These are phyloP conservation scores for Pseudeuparius sepicola DNA, from an alignment of 2,888 invertebrate genomes.

Conservation along the genomic window DNA sequence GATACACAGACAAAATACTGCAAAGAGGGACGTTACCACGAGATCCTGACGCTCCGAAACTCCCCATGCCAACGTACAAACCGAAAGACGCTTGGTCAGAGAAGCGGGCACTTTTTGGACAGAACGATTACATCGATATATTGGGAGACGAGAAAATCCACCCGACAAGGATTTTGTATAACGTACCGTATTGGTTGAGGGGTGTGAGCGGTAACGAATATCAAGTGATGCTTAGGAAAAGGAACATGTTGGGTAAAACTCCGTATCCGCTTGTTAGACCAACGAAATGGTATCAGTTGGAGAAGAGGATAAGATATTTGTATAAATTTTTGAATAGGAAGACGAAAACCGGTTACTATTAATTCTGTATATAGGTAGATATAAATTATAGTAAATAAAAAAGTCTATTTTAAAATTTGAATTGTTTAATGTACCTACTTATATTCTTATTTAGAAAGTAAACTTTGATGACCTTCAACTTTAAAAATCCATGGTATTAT, in stretches of 20 bases:
- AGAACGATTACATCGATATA: constrained; percentile 96
- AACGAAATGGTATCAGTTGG: constrained; percentile 65
- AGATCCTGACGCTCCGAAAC: constrained; percentile 40
- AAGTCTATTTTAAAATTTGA: too few species aligned
- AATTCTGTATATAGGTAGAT: too few species aligned
- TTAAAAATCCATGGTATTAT: too few species aligned
- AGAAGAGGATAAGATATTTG: constrained; percentile 63
- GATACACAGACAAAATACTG: constrained; percentile 59
- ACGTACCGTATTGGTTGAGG: constrained; percentile 80
- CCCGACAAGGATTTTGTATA: constrained; percentile 75
- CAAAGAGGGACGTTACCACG: constrained; percentile 63
- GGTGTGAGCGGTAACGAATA: constrained; percentile 83
- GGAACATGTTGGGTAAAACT: constrained; percentile 52
- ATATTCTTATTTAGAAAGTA: too few species aligned
- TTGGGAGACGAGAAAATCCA: constrained; percentile 74
- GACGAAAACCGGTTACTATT: constrained; percentile 64
- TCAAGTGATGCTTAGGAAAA: constrained; percentile 64
- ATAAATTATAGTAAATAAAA: too few species aligned
- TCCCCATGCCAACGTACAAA: constrained; percentile 60
- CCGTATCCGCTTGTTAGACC: constrained; percentile 54
- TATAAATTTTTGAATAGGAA: constrained; percentile 72
- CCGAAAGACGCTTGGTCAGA: constrained; percentile 68
- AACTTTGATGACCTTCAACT: too few species aligned
- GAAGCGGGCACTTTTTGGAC: constrained; percentile 77
- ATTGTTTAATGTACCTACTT: too few species aligned